These are phyloP conservation scores for Alca torda DNA, from an alignment of 2,797 vertebrate species.

Conservation along the genomic window DNA sequence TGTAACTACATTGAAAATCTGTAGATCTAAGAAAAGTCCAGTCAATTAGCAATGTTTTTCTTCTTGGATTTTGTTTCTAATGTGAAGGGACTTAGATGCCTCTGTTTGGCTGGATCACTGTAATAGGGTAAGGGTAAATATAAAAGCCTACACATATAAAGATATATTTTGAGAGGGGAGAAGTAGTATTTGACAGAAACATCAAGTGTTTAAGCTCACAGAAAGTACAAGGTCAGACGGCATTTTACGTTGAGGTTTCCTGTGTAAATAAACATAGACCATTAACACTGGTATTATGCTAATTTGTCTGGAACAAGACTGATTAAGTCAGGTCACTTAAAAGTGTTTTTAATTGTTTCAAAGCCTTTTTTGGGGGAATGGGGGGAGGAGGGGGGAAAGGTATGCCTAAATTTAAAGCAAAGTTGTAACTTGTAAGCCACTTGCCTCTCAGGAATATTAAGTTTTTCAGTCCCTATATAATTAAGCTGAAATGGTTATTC, in stretches of 20 bases:
- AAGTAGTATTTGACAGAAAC: background rate
- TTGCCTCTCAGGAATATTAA: background rate
- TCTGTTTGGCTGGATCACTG: background rate
- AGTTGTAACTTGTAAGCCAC: background rate
- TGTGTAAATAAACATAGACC: background rate
- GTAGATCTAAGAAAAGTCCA: slow-evolving; percentile 4
- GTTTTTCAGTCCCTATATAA: background rate
- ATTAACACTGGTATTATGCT: background rate
- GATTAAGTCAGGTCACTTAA: background rate
- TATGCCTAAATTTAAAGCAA: background rate
- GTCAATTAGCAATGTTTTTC: slow-evolving; percentile 10
- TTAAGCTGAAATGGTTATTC: background rate
- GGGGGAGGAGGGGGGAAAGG: background rate
- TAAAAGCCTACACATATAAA: background rate
- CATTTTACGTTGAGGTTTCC: background rate
- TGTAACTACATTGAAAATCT: slow-evolving; percentile 28
- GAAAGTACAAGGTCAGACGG: background rate
- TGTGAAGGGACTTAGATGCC: background rate
- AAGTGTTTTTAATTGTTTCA: background rate
- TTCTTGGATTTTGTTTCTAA: background rate
- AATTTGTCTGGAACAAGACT: background rate
- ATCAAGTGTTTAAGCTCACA: background rate
- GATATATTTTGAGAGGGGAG: background rate
- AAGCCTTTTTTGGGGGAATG: background rate
- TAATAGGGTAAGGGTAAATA: background rate